These are phyloP conservation scores for Miltochrista miniata DNA, from an alignment of 2,888 invertebrate species.

Conservation along the genomic window DNA sequence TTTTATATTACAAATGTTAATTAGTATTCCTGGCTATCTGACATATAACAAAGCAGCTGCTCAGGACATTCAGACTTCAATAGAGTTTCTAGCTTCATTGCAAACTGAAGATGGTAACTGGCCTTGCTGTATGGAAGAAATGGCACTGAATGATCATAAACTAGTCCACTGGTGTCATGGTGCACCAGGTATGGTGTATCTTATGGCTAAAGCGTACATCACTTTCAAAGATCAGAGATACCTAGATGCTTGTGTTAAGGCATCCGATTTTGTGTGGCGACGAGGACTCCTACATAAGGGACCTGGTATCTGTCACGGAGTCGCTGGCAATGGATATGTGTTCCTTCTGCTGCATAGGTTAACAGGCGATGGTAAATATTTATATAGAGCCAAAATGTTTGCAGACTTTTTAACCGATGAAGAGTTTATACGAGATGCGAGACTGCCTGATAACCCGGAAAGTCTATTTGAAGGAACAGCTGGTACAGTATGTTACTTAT, in stretches of 20 bases:
- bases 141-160: constrained; percentile 84
- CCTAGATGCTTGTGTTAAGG: constrained; percentile 85
- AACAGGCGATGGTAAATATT: constrained; percentile 87
- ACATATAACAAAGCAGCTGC: constrained; percentile 78
- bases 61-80: constrained; percentile 83
- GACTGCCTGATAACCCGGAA: constrained; percentile 91
- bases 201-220: constrained; percentile 91
- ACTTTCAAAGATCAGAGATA: constrained; percentile 90
- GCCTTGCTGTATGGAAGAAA: constrained; percentile 89
- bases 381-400: constrained; percentile 90
- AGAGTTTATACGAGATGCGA: constrained; percentile 86
- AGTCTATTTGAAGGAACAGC: constrained; percentile 94
- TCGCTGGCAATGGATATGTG: constrained; percentile 92
- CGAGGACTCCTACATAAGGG: constrained; percentile 93
- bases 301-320: constrained; percentile 95
- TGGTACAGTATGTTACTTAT: constrained; percentile 92
- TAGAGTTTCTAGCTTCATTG: constrained; percentile 86
- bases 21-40: constrained; percentile 80
- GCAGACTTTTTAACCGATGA: constrained; percentile 88
- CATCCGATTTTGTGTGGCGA: constrained; percentile 91
- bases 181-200: constrained; percentile 91
- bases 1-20: constrained; percentile 83
- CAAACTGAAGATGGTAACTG: constrained; percentile 90
- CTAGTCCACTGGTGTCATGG: constrained; percentile 97
- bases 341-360: constrained; percentile 90